These are phyloP conservation scores for Nasonia giraulti DNA, from an alignment of 1,140 invertebrate species.

Conservation along the genomic window DNA sequence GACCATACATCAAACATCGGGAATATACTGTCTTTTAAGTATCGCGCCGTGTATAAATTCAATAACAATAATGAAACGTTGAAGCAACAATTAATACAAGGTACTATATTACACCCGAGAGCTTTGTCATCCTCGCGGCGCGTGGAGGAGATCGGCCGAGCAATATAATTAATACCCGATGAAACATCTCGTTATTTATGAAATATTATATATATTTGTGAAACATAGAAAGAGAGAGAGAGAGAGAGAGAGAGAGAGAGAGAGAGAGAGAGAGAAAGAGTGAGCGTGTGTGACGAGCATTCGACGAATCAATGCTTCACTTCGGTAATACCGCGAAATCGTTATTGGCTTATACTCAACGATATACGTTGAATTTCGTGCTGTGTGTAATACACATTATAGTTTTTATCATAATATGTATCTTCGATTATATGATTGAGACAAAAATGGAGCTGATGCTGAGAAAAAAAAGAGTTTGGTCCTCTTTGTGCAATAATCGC, in stretches of 20 bases:
- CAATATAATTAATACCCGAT: conserved; percentile 2
- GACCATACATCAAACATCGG: neutral
- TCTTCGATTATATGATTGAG: neutral
- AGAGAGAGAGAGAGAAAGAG: neutral
- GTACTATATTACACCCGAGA: neutral
- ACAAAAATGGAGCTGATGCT: neutral
- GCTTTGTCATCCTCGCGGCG: conserved; percentile 8
- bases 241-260: neutral
- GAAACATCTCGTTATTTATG: neutral
- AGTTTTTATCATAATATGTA: too few species aligned
- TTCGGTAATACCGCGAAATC: conserved; percentile 14
- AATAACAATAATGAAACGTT: conserved; percentile 1
- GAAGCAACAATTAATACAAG: neutral
- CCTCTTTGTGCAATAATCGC: neutral
- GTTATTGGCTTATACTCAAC: neutral
- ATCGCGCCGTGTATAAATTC: neutral
- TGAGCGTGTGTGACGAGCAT: neutral
- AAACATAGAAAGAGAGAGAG: neutral
- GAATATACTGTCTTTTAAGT: neutral
- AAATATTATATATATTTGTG: neutral
- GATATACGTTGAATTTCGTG: too few species aligned
- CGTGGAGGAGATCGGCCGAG: conserved; percentile 24
- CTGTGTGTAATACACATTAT: too few species aligned
- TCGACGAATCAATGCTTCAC: conserved; percentile 10
- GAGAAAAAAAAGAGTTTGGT: neutral